Base-by-base conservation (phyloP, 2,113 vertebrate genomes). In the Zapus hudsonius region DNA sequence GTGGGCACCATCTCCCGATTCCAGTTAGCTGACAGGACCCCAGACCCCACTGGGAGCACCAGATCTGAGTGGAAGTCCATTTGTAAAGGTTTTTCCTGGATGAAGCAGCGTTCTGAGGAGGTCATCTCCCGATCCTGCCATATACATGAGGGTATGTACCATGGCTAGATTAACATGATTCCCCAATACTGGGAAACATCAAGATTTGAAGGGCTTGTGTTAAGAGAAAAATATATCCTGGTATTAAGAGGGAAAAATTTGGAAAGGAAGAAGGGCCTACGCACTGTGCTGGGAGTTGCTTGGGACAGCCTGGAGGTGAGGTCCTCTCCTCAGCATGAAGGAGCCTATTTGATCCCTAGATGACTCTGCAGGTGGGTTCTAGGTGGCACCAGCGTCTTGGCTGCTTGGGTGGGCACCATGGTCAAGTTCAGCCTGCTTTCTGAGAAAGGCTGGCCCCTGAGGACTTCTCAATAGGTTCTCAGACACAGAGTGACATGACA, bases 161-260 rank as follows among this genome's bases (percentile, higher is more conserved):
- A 0, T 16, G 13, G 5, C 29, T 17, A 47, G 25, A 13, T 15
- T 25, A 59, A 6, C 7, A 3, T 29, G 11, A 3, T n/a, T 20
- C 42, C 36, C 13, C 17, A 5, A 16, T 2, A 10, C 8, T 8
- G n/a, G 33, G 33, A 40, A 61, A 11, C 16, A 20, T n/a, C 82
- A 36, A 1, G 36, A 19, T 13, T 86, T 47, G 36, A 42, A 81
- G 67, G 11, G 36, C 67, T 78, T 25, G 3, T 55, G 31, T 64
- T 44, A 36, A 11, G 73, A 38, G 11, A 70, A 25, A 63, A 63
- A 76, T 15, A 16, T 5, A 9, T 33, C 38, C 40, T 11, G 16
- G 15, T 13, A 42, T 2, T 11, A 8, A 63, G 59, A 61, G 7
- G 36, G 7, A 44, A 42, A 40, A 40, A 40, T 11, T 40, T 72